These are phyloP conservation scores for Serinus canaria DNA, from an alignment of 2,113 vertebrate genomes.

Conservation along the genomic window DNA sequence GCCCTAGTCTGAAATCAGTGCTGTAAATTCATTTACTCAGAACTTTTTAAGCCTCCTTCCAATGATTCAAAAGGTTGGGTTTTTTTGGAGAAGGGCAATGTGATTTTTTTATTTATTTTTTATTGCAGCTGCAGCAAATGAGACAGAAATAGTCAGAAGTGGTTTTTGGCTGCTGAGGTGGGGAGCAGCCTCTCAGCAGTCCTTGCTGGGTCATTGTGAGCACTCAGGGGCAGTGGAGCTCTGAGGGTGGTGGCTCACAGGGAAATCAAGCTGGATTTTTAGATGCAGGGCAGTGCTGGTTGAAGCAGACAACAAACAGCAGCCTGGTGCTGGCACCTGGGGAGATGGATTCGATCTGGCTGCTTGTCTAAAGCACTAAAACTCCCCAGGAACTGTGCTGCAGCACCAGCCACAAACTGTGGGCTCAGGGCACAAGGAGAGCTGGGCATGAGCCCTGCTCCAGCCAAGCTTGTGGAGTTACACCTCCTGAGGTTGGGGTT, in stretches of 20 bases:
- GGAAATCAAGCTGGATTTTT: not conserved
- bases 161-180: not conserved
- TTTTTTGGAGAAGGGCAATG: not conserved
- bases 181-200: not conserved
- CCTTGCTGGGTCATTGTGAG: not conserved
- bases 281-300: not conserved
- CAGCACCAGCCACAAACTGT: not conserved
- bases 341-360: not conserved
- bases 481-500: fast-evolving
- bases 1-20: not conserved
- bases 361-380: not conserved
- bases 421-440: not conserved
- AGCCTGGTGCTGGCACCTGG: not conserved
- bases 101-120: not conserved
- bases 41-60: not conserved
- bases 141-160: not conserved
- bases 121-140: not conserved
- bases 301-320: not conserved
- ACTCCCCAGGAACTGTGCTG: not conserved
- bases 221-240: not conserved
- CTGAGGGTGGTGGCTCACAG: not conserved
- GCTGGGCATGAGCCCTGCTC: not conserved
- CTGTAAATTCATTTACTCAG: not conserved
- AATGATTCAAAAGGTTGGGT: not conserved
- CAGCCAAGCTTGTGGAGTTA: not conserved